Conservation (phyloP, 1,140 invertebrate species). For the Ips typographus region DNA sequence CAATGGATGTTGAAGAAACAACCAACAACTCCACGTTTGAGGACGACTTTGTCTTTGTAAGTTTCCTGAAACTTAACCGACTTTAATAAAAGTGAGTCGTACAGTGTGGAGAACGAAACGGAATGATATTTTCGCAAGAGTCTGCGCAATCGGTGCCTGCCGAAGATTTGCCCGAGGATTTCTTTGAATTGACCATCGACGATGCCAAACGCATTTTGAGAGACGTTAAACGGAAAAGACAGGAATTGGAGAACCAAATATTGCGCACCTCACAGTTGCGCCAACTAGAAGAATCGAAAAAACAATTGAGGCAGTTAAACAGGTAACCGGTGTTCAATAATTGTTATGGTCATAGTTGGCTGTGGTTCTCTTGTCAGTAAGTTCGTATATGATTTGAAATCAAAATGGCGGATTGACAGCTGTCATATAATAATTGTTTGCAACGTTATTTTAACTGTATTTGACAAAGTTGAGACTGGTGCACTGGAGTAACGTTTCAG, state of each 20-base stretch:
- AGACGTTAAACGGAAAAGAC: conserved; percentile 66
- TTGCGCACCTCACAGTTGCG: conserved; percentile 66
- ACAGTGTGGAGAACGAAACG: conserved; percentile 65
- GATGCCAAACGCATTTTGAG: conserved; percentile 72
- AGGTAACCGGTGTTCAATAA: conserved; percentile 55
- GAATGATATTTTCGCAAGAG: conserved; percentile 68
- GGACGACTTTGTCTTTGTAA: conserved; percentile 51
- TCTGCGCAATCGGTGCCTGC: conserved; percentile 55
- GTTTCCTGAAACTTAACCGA: conserved; percentile 11
- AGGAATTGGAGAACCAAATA: conserved; percentile 63
- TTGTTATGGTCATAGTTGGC: no score
- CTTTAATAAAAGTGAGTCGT: conserved; percentile 6
- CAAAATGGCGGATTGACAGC: no score
- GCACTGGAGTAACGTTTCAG: conserved; percentile 32
- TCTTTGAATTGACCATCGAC: conserved; percentile 78
- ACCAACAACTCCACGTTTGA: conserved; percentile 33
- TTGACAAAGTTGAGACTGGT: background rate
- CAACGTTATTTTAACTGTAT: background rate
- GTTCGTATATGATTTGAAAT: no score
- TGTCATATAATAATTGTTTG: no score
- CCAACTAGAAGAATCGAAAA: conserved; percentile 62
- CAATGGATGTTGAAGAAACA: conserved; percentile 17
- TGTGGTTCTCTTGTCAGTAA: no score
- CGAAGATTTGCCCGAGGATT: conserved; percentile 76
- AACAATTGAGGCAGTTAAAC: conserved; percentile 59